These are phyloP conservation scores for Sipha maydis DNA, from an alignment of 2,888 invertebrate species.

Conservation along the genomic window DNA sequence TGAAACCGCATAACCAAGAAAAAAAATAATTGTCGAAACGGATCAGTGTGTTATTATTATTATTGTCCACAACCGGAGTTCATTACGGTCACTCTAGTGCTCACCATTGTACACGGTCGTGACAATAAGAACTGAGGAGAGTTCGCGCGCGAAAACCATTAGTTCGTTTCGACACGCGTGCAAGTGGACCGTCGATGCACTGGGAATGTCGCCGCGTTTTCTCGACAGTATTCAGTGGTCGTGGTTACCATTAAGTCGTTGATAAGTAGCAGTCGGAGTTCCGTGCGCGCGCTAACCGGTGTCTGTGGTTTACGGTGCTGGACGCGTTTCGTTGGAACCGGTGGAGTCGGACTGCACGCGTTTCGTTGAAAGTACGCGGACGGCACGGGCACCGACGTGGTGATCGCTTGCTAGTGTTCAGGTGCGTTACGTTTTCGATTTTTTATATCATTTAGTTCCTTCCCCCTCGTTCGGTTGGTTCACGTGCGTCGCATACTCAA, in stretches of 20 bases:
- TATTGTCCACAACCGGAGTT: neutral
- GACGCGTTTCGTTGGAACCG: no score
- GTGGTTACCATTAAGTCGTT: neutral
- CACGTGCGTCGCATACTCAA: no score
- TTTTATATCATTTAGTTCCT: neutral
- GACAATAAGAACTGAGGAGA: neutral
- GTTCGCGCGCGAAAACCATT: neutral
- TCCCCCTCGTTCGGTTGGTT: neutral
- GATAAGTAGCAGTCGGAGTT: neutral
- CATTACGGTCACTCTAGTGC: neutral
- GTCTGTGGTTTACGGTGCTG: neutral
- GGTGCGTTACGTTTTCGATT: neutral
- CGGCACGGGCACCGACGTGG: no score
- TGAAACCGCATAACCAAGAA: constrained; percentile 57
- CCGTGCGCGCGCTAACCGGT: neutral
- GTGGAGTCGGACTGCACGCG: neutral
- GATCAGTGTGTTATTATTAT: neutral
- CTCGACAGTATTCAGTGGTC: neutral
- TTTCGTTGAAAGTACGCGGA: neutral
- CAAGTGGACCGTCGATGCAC: neutral
- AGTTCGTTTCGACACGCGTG: neutral
- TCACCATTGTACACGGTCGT: neutral
- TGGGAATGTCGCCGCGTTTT: neutral
- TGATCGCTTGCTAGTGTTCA: constrained; percentile 1
- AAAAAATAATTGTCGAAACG: neutral